Evolutionary conservation across 2,888 invertebrate genomes (phyloP), one percentile per base, ranked within the genome.

Genomic region (Halictus quadricinctus): DNA sequence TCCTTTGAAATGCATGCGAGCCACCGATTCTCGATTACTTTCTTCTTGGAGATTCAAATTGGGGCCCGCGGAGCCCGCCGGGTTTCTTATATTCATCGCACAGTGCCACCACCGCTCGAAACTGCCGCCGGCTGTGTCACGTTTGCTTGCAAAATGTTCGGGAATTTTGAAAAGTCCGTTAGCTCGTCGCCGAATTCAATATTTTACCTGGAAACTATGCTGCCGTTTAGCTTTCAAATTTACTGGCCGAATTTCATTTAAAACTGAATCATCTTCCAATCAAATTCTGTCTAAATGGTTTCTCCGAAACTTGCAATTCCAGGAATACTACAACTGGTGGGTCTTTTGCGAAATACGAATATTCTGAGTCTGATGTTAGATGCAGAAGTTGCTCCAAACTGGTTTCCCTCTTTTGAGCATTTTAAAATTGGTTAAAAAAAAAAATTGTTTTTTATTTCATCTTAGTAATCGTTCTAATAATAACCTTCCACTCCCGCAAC

Each of bases 21-120:
- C 10, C 69, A 41, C 43, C 41, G 70, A 77, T 76, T 25, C 66
- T 41, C 70, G 77, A 77, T 77, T 70, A 77, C 66, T 43, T 77
- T 73, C 29, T 36, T 21, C 50, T 50, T 36, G 12, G 50, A 29
- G 36, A 73, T 73, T 50, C 73, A 36, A 73, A 73, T 73, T 29
- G 18, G 8, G n/a, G 50, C 29, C 18, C 48, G 69, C 41, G 66
- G 21, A 41, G 41, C 41, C 41, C 66, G 36, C 3, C 36, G 29
- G 36, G 29, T 66, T 66, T 66, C 66, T 66, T 66, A 36, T 66
- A 66, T 66, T 66, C 66, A 29, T 36, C 66, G 64, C 64, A 15
- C 64, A 15, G 15, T 15, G 29, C 15, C 64, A 15, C 15, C 29
- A 29, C 13, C 25, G 29, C 64, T 29, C 15, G 29, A 29, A 64